These are phyloP conservation scores for Luidia sarsii DNA, from an alignment of 53 echinoderm and acorn worm genomes.

Conservation along the genomic window DNA sequence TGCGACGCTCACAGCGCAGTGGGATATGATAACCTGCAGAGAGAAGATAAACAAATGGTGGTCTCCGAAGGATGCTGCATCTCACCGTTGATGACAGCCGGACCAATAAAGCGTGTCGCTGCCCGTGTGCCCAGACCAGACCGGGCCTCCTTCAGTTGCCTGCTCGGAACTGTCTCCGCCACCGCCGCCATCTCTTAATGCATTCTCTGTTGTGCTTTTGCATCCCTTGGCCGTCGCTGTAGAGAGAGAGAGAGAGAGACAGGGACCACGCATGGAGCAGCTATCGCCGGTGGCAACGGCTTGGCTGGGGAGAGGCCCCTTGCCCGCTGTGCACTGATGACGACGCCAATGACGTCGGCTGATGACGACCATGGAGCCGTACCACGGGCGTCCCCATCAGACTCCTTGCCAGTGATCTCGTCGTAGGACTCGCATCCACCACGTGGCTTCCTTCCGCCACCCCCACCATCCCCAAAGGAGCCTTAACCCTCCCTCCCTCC, in stretches of 20 bases:
- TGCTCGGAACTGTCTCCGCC: neutral
- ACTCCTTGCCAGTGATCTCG: neutral
- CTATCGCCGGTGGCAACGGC: neutral
- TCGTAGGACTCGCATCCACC: neutral
- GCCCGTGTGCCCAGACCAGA: neutral
- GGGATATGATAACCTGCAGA: neutral
- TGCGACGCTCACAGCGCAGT: neutral
- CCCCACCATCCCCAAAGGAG: neutral
- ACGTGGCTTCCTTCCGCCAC: neutral
- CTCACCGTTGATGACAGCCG: constrained; percentile 3
- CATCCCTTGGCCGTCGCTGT: constrained; percentile 16
- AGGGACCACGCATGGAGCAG: constrained; percentile 42
- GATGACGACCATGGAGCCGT: neutral
- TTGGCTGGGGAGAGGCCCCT: neutral
- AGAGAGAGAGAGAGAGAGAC: too few relatives aligned
- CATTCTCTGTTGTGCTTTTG: neutral
- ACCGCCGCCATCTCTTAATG: constrained; percentile 12
- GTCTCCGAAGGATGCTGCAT: neutral
- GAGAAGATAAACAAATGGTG: constrained; percentile 34
- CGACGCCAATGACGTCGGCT: neutral
- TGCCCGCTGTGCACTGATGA: neutral
- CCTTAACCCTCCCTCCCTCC: too few relatives aligned
- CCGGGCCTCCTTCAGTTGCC: neutral
- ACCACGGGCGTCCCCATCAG: neutral
- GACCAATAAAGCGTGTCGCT: too few relatives aligned